These are phyloP conservation scores for Gulo gulo DNA, from an alignment of 2,113 vertebrate species.

Conservation along the genomic window DNA sequence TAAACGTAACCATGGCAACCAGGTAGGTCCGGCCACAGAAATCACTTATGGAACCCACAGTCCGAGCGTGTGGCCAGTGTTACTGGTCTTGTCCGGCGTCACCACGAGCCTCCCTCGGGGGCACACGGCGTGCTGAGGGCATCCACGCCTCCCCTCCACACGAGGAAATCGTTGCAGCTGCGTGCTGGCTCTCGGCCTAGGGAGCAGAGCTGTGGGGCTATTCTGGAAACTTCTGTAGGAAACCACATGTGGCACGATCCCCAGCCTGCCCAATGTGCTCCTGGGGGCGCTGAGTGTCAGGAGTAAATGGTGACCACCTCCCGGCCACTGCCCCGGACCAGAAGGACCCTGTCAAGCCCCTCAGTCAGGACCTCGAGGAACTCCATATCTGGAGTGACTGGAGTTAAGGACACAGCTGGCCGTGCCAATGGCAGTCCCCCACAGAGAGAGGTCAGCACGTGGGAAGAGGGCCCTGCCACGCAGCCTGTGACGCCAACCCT, in stretches of 20 bases:
- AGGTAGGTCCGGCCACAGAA: background rate
- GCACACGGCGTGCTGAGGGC: rapidly evolving
- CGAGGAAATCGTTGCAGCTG: background rate
- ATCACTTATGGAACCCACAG: background rate
- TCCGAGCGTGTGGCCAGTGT: background rate
- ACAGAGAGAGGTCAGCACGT: rapidly evolving
- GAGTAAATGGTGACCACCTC: slow-evolving; percentile 99
- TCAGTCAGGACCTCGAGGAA: slow-evolving; percentile 97
- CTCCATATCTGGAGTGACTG: slow-evolving; percentile 91
- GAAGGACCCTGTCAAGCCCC: slow-evolving; percentile 92
- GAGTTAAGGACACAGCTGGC: slow-evolving; percentile 36
- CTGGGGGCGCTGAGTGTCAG: slow-evolving; percentile 60
- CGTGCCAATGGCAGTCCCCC: rapidly evolving
- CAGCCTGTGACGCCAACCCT: rapidly evolving
- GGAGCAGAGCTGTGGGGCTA: background rate
- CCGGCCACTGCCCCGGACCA: slow-evolving; percentile 94
- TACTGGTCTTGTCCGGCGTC: rapidly evolving
- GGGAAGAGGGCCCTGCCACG: rapidly evolving
- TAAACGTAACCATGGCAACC: background rate
- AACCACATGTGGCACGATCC: rapidly evolving
- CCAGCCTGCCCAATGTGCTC: rapidly evolving
- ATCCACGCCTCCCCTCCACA: background rate
- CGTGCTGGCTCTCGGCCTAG: rapidly evolving
- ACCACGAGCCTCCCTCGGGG: background rate
- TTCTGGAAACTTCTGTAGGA: background rate